These are phyloP conservation scores for Thalpophila matura DNA, from an alignment of 2,888 invertebrate genomes.

Conservation along the genomic window DNA sequence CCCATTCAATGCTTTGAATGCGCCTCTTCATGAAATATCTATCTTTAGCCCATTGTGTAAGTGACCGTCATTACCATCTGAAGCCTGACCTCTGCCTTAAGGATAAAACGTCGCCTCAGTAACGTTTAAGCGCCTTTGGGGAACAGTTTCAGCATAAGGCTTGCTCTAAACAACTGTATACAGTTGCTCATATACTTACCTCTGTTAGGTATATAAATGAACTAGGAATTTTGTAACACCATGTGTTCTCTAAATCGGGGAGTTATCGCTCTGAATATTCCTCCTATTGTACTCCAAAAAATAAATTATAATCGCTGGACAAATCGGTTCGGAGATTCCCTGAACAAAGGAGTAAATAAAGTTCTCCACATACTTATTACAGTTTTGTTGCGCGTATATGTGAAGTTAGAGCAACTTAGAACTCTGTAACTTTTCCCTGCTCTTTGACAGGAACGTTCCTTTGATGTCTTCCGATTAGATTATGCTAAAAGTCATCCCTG, in stretches of 20 bases:
- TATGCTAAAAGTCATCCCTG: conserved; percentile 32
- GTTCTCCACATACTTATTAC: conserved; percentile 24
- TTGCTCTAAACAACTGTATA: too few relatives aligned
- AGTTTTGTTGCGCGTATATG: conserved; percentile 1
- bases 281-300: background rate
- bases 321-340: conserved; percentile 2
- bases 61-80: too few relatives aligned
- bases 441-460: conserved; percentile 42
- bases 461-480: conserved; percentile 56
- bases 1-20: conserved; percentile 1
- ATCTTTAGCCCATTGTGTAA: background rate
- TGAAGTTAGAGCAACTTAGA: conserved; percentile 34
- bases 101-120: background rate
- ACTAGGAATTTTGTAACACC: too few relatives aligned
- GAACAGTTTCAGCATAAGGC: background rate
- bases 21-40: background rate
- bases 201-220: too few relatives aligned
- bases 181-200: too few relatives aligned
- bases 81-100: conserved; percentile 5
- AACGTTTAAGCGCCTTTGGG: background rate
- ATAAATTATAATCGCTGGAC: conserved; percentile 1
- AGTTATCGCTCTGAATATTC: background rate
- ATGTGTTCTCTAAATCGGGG: background rate
- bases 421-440: conserved; percentile 40
- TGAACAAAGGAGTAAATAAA: conserved; percentile 38